These are phyloP conservation scores for Scylla paramamosain DNA, from an alignment of 1,140 invertebrate genomes.

Conservation along the genomic window DNA sequence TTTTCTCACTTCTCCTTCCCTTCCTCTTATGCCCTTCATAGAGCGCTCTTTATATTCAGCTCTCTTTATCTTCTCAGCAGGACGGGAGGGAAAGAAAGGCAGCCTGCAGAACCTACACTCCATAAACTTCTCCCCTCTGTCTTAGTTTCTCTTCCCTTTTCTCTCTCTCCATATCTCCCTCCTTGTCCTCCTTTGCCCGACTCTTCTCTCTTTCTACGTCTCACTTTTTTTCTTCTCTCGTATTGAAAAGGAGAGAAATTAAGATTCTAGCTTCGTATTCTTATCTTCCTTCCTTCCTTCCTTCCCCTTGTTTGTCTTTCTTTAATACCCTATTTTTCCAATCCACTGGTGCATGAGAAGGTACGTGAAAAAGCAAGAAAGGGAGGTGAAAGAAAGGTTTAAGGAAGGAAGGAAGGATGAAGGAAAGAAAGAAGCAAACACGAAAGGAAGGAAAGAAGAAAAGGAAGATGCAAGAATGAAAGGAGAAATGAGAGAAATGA, in stretches of 20 bases:
- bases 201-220: not conserved
- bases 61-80: no score
- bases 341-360: not conserved
- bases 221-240: not conserved
- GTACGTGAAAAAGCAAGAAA: not conserved
- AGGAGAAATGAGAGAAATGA: not conserved
- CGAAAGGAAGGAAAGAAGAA: not conserved
- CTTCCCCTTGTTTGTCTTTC: not conserved
- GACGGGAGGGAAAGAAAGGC: no score
- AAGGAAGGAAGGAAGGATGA: not conserved
- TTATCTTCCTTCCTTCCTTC: not conserved
- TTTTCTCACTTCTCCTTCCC: no score
- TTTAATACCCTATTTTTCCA: not conserved
- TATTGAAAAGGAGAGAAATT: not conserved
- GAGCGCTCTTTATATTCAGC: no score
- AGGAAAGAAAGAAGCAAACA: not conserved
- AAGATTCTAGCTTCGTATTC: not conserved
- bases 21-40: no score
- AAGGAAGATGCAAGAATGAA: not conserved
- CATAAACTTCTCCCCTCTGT: no score
- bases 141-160: not conserved
- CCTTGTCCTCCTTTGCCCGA: not conserved
- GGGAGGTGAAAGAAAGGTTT: not conserved
- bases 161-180: not conserved
- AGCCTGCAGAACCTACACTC: no score